Evolutionary conservation across 2,888 invertebrate genomes (phyloP).

Genomic region (Epiperipatus broadwayi): DNA sequence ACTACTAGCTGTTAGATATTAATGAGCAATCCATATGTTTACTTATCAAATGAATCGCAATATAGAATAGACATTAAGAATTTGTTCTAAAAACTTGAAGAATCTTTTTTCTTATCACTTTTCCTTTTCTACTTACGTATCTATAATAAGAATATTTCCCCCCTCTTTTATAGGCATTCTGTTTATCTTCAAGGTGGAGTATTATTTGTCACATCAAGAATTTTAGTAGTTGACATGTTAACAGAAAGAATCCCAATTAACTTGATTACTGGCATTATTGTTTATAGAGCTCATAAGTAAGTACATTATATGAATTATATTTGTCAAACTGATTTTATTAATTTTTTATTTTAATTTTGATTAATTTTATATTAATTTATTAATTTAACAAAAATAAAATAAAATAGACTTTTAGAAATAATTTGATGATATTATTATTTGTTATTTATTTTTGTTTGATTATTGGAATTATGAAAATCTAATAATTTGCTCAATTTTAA

Average conservation of each 20-base stretch:
- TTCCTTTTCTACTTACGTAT: not conserved
- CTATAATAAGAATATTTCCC: not conserved
- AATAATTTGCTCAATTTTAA: no score
- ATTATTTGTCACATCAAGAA: slow-evolving; percentile 77
- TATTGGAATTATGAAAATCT: no score
- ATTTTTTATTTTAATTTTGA: not conserved
- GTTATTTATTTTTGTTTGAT: no score
- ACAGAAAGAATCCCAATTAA: slow-evolving; percentile 72
- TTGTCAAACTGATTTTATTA: slow-evolving; percentile 5
- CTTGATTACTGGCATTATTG: slow-evolving; percentile 72
- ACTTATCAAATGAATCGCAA: no score
- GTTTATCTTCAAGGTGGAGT: slow-evolving; percentile 82
- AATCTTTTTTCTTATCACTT: no score
- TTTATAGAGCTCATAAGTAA: slow-evolving; percentile 61
- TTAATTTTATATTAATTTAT: slow-evolving; percentile 5
- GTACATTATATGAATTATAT: no score
- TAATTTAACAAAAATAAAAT: not conserved
- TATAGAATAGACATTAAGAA: no score
- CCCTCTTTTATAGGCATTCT: slow-evolving; percentile 23
- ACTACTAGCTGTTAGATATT: no score
- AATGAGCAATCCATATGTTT: no score
- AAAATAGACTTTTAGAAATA: no score
- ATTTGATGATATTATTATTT: no score
- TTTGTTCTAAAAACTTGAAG: no score
- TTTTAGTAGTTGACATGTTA: slow-evolving; percentile 83